These are phyloP conservation scores for Latrodectus elegans DNA, from an alignment of 2,888 invertebrate species.

Conservation along the genomic window DNA sequence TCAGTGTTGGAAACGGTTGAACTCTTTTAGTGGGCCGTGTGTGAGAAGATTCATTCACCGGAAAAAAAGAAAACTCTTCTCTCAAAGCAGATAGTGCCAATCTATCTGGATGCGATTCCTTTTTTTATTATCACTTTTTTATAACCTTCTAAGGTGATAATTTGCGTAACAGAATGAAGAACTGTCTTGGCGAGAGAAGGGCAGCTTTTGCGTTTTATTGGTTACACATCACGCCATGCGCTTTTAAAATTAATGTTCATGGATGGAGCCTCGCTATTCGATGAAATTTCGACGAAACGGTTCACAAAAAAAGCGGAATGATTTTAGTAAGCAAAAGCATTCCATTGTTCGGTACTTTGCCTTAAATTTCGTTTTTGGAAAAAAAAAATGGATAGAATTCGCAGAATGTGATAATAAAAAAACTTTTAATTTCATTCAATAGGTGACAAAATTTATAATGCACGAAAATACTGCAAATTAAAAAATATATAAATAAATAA, in stretches of 20 bases:
- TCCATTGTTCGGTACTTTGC: too few relatives aligned
- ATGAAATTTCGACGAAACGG: too few relatives aligned
- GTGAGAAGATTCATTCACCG: background rate
- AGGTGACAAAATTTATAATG: too few relatives aligned
- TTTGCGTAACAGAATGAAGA: background rate
- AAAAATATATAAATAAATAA: too few relatives aligned
- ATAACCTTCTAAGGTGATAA: background rate
- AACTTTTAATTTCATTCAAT: too few relatives aligned
- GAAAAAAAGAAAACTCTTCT: background rate
- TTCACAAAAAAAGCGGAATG: too few relatives aligned
- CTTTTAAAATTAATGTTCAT: background rate
- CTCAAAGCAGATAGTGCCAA: background rate
- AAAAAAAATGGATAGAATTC: too few relatives aligned
- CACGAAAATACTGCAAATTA: too few relatives aligned
- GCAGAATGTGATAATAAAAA: too few relatives aligned
- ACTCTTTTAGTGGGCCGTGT: slow-evolving; percentile 7
- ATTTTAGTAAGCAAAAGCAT: too few relatives aligned
- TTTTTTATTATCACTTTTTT: slow-evolving; percentile 1
- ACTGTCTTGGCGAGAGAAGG: background rate
- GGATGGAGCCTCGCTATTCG: background rate
- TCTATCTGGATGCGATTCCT: background rate
- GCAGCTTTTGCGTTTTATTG: background rate
- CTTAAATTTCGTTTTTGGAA: too few relatives aligned
- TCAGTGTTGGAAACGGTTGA: background rate
- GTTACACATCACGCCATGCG: background rate